These are phyloP conservation scores for Campoletis sonorensis DNA, from an alignment of 1,140 invertebrate genomes.

Conservation along the genomic window DNA sequence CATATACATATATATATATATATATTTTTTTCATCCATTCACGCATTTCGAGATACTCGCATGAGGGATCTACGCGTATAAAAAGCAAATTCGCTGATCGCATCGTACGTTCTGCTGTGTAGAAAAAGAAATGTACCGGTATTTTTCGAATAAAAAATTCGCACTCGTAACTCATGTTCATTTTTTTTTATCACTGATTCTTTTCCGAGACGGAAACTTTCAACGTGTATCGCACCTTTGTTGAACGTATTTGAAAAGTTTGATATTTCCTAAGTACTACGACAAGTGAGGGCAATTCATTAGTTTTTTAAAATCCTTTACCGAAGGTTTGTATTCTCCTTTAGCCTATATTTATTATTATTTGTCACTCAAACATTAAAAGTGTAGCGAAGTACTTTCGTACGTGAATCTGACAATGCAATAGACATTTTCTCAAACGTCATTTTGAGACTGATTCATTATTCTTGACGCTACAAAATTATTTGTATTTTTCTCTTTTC, in stretches of 20 bases:
- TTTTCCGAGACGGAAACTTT: not conserved
- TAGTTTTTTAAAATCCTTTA: too few species aligned
- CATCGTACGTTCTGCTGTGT: not conserved
- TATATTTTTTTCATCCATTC: too few species aligned
- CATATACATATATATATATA: not conserved
- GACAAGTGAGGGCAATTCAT: not conserved
- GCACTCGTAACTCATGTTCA: not conserved
- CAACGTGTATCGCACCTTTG: not conserved
- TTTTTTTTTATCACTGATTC: not conserved
- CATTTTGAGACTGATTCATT: too few species aligned
- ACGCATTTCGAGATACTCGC: not conserved
- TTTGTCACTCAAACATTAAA: too few species aligned
- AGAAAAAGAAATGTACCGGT: not conserved
- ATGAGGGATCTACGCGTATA: not conserved
- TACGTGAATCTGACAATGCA: too few species aligned
- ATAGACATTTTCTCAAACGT: too few species aligned
- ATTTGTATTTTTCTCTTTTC: too few species aligned
- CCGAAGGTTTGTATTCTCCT: too few species aligned
- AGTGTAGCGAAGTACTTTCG: too few species aligned
- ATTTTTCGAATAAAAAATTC: not conserved
- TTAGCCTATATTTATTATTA: too few species aligned
- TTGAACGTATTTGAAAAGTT: not conserved
- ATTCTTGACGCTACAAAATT: too few species aligned
- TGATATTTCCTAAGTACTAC: not conserved
- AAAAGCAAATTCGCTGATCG: slow-evolving; percentile 13